Evolutionary conservation across 2,888 invertebrate species (phyloP), one percentile per base, ranked within the genome.

Genomic region (Tubiluchus corallicola): DNA sequence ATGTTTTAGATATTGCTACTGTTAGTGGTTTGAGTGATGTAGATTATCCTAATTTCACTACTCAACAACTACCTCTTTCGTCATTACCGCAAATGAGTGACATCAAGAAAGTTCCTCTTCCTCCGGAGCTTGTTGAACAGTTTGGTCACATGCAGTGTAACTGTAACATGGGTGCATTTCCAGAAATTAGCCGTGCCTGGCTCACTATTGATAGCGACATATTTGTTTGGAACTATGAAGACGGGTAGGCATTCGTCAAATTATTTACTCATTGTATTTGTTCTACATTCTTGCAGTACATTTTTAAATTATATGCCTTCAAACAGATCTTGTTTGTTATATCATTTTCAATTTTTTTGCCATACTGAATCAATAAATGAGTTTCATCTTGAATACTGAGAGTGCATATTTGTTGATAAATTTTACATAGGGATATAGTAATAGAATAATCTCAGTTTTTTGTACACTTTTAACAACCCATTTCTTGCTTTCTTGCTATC

Each of bases 181-280:
- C 92, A 46, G 90, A 88, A 64, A 90, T 98, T 52, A 81, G 80
- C 44, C 72, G 96, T 58, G 94, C 94, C 0, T 98, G 94, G 94
- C 69, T 98, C 45, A 85, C 90, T 3, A 85, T 98, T 53, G 98
- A 98, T 62, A 90, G 87, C 55, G 90, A 94, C 67, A 82, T 98
- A 54, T 98, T 90, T 69, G 76, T 94, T 29, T 98, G 98, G 98
- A 83, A 88, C 19, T 96, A 88, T 68, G 88, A 92, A 65, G 81
- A 87, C 66, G 83, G 76, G 72, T 73, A 58, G 58, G 60, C n/a
- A n/a, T n/a, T n/a, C n/a, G n/a, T n/a, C n/a, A n/a, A n/a, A n/a
- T n/a, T n/a, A n/a, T n/a, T n/a, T n/a, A n/a, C n/a, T n/a, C n/a
- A n/a, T n/a, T n/a, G n/a, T n/a, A n/a, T n/a, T n/a, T n/a, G n/a